Percentiles rank a stretch among this genome's conserved stretches.
phyloP scores from a whole-genome alignment of 2,113 vertebrate species.

The Aptenodytes patagonicus region DNA sequence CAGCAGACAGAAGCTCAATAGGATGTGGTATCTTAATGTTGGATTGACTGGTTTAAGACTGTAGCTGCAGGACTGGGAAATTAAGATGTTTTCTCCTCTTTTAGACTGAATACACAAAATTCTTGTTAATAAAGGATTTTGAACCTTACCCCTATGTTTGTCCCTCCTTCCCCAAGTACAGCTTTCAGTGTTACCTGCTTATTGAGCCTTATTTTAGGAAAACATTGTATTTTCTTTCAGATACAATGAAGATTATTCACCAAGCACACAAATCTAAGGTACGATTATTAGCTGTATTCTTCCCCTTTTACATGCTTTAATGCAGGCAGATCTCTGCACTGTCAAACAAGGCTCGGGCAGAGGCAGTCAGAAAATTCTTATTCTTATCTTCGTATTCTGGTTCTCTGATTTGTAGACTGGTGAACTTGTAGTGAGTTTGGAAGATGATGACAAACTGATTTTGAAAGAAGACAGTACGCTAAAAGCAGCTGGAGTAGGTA shows the following conservation, averaged over 20 bases:
- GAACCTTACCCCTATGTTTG: neutral
- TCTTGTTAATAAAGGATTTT: neutral
- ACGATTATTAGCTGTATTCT: neutral
- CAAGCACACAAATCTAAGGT: conserved; percentile 95
- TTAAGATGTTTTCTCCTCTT: neutral
- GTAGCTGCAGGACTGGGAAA: neutral
- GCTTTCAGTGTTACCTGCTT: neutral
- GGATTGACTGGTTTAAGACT: neutral
- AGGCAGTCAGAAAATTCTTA: neutral
- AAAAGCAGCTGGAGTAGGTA: conserved; percentile 84
- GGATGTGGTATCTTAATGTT: neutral
- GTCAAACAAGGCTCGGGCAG: neutral
- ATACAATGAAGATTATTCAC: conserved; percentile 94
- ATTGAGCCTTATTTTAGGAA: neutral
- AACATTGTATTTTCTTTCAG: conserved; percentile 73
- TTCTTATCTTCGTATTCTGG: neutral
- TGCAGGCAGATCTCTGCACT: neutral
- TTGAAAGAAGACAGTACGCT: conserved; percentile 79
- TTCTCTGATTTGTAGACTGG: conserved; percentile 80
- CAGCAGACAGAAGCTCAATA: neutral
- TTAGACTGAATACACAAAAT: neutral
- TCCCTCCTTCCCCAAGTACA: neutral
- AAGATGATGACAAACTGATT: conserved; percentile 86
- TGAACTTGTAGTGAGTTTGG: conserved; percentile 90
- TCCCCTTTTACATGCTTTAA: neutral